Evolutionary conservation across 2,888 invertebrate genomes (phyloP).

Genomic region (Nomada hirtipes): DNA sequence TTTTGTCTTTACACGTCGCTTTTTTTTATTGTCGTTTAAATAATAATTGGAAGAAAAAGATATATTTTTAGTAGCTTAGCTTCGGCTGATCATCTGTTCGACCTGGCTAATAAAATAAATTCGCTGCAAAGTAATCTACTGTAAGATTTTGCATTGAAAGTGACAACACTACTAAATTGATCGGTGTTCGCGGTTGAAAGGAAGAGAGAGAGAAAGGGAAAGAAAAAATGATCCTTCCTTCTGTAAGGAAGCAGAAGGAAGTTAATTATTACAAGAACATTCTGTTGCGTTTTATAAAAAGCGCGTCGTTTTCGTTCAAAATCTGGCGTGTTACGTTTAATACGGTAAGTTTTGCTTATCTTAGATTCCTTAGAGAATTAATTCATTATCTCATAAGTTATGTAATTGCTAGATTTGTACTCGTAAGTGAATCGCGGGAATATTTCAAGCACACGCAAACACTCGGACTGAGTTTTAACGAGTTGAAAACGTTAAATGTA

Average conservation of each 20-base stretch:
- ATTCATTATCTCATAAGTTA: slow-evolving; percentile 44
- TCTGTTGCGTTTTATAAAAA: slow-evolving; percentile 44
- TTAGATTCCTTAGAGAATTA: slow-evolving; percentile 44
- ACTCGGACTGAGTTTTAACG: slow-evolving; percentile 29
- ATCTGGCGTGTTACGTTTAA: slow-evolving; percentile 35
- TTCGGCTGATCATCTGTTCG: slow-evolving; percentile 11
- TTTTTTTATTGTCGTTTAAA: slow-evolving; percentile 25
- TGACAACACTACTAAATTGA: background rate
- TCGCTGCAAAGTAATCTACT: slow-evolving; percentile 31
- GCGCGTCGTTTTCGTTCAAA: slow-evolving; percentile 31
- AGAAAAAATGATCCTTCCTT: slow-evolving; percentile 1
- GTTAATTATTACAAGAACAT: slow-evolving; percentile 20
- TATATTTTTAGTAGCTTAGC: background rate
- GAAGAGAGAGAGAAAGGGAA: background rate
- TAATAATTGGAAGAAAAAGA: slow-evolving; percentile 8
- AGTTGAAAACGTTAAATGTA: slow-evolving; percentile 7
- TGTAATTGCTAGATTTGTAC: slow-evolving; percentile 31
- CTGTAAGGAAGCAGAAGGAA: background rate
- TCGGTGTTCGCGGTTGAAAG: background rate
- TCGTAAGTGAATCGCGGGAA: slow-evolving; percentile 23
- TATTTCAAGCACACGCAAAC: background rate
- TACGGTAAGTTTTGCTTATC: slow-evolving; percentile 57
- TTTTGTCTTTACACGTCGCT: slow-evolving; percentile 25
- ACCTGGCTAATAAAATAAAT: slow-evolving; percentile 26
- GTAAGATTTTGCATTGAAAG: slow-evolving; percentile 18